phyloP scores from a whole-genome alignment of 1,140 invertebrate species.

The Drosophila nasuta region DNA sequence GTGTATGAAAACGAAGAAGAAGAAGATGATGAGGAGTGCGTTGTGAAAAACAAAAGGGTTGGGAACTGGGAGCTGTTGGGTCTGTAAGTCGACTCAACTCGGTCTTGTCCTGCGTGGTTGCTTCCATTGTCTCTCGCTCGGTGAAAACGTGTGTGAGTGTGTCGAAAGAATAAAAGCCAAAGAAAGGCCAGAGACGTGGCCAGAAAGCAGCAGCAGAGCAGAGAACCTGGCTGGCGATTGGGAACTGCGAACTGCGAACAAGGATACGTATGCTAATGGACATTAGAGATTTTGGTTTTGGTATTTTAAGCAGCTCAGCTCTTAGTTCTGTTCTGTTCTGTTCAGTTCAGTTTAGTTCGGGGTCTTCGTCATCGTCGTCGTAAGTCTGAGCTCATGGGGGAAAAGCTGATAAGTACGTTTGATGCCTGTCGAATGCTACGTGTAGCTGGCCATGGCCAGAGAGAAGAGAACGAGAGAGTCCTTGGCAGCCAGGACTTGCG shows the following conservation, averaged over 20 bases:
- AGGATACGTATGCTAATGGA: constrained; percentile 80
- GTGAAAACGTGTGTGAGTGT: constrained; percentile 12
- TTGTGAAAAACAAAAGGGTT: constrained; percentile 13
- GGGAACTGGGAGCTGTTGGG: background rate
- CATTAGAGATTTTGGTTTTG: constrained; percentile 83
- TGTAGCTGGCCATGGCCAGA: constrained; percentile 40
- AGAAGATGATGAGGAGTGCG: constrained; percentile 11
- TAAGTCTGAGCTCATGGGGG: constrained; percentile 57
- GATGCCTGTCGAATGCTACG: constrained; percentile 81
- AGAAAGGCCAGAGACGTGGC: constrained; percentile 50
- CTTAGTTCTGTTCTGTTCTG: background rate
- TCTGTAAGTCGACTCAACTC: constrained; percentile 40
- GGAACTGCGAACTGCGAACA: constrained; percentile 2
- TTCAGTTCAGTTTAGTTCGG: constrained; percentile 41
- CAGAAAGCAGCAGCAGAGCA: background rate
- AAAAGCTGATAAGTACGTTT: constrained; percentile 82
- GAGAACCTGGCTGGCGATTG: constrained; percentile 1
- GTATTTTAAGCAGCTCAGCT: constrained; percentile 79
- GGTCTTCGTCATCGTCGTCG: constrained; percentile 6
- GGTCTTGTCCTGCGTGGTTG: constrained; percentile 35
- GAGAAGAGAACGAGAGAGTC: background rate
- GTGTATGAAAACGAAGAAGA: constrained; percentile 12
- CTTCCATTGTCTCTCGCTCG: constrained; percentile 20
- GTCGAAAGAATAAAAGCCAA: constrained; percentile 42
- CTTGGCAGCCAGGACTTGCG: background rate